Conservation (phyloP, 2,797 vertebrate species). For the Bovichtus variegatus region DNA sequence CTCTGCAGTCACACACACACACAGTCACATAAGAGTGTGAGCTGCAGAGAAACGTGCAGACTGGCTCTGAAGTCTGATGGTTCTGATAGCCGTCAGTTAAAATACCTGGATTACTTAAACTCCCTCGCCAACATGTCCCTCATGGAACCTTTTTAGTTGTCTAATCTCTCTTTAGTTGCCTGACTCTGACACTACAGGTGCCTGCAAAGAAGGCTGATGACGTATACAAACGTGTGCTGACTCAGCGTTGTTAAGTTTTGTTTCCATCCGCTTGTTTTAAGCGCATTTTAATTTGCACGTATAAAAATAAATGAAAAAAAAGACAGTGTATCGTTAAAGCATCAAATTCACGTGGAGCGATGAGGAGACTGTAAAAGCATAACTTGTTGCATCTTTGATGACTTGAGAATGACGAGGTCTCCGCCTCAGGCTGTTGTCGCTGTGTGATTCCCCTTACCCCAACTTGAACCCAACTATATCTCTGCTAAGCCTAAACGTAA, state of each 20-base stretch:
- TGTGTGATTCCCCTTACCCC: background rate
- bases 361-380: too few species aligned
- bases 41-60: constrained; percentile 34
- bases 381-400: too few species aligned
- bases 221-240: rapidly evolving
- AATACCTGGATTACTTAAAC: background rate
- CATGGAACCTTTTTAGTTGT: background rate
- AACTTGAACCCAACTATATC: background rate
- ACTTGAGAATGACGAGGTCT: too few species aligned
- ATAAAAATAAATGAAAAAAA: background rate
- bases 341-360: too few species aligned
- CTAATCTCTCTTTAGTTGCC: too few species aligned
- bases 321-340: too few species aligned
- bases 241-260: background rate
- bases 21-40: constrained; percentile 32
- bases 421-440: too few species aligned
- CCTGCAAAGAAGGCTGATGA: background rate
- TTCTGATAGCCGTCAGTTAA: background rate
- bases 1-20: constrained; percentile 60
- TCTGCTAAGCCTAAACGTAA: background rate
- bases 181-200: constrained; percentile 11
- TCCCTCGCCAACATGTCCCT: background rate
- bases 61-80: constrained; percentile 4
- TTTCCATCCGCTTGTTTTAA: background rate
- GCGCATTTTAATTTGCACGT: background rate